Conservation (phyloP, 2,113 vertebrate species). For the Solea solea region DNA sequence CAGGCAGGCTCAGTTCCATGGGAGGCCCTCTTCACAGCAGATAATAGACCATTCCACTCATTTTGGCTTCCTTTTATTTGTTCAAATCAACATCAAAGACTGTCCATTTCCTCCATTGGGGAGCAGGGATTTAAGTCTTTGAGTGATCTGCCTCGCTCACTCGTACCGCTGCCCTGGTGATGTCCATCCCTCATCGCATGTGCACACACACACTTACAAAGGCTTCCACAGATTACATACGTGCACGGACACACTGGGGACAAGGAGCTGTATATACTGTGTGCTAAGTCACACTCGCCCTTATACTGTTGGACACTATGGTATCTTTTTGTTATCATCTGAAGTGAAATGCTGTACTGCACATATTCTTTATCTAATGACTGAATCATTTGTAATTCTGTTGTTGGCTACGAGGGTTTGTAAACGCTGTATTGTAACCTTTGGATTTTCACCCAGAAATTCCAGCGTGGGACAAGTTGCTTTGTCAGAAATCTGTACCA, state of each 20-base stretch:
- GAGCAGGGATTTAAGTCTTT: slow-evolving; percentile 74
- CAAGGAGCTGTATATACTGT: not conserved
- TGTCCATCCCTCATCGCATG: slow-evolving; percentile 69
- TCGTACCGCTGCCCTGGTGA: slow-evolving; percentile 58
- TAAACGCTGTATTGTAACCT: no score
- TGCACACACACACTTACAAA: slow-evolving; percentile 33
- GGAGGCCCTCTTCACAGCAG: slow-evolving; percentile 63
- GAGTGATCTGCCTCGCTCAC: slow-evolving; percentile 71
- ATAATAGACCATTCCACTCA: slow-evolving; percentile 73
- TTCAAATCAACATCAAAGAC: slow-evolving; percentile 81
- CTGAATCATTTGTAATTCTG: no score
- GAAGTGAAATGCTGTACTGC: no score
- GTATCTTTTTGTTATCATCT: no score
- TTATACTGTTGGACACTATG: no score
- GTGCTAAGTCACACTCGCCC: not conserved
- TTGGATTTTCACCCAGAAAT: no score
- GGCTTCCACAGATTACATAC: not conserved
- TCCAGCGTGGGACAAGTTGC: no score
- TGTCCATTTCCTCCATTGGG: slow-evolving; percentile 63
- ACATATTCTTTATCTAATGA: no score
- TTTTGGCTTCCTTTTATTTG: slow-evolving; percentile 78
- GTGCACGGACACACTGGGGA: not conserved
- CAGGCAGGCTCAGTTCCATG: slow-evolving; percentile 60
- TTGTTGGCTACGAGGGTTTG: no score
- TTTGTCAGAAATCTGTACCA: not conserved